Base-by-base conservation (phyloP, 2,888 invertebrate genomes). In the Myopa tessellatipennis region DNA sequence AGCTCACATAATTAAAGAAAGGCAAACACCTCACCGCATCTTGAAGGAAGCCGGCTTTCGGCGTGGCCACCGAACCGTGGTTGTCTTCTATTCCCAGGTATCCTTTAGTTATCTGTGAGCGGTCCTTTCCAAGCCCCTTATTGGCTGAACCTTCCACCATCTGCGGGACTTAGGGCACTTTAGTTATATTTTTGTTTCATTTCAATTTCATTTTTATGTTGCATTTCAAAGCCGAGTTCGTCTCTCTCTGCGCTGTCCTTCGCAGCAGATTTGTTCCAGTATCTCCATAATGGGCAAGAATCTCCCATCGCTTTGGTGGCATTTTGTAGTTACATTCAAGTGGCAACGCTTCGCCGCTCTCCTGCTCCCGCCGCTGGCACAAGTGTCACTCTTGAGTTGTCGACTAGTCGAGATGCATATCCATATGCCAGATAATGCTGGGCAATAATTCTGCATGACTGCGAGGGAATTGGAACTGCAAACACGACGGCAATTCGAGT, bases 1-100 rank as follows among this genome's bases (percentile, higher is more conserved):
- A 61, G 58, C 60, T 72, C 60, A 45, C 60, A 61, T 61, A 26
- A 18, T 61, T 61, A 72, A 58, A 40, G 50, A 73, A 63, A 5
- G 12, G 14, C 26, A 45, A 26, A 61, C 50, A 12, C 18, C 38
- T 6, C 34, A 26, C n/a, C 18, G 50, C 50, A 16, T 70, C 70
- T 55, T 70, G 7, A 55, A 70, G 55, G 36, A 36, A 18, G 45
- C 10, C 18, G 10, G 6, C 5, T 34, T 14, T 2, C 63, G 6
- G 73, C 16, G 63, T 16, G 18, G 73, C 50, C 63, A 60, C 8
- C 12, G n/a, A 1, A 26, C 2, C 26, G 26, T 26, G 1, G 8
- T 50, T 8, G 1, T 3, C 50, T 50, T 50, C 14, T 8, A 50
- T 50, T 50, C 10, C 50, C 50, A 0, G 50, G 50, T 1, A 10